Conservation (phyloP, 2,113 vertebrate species). For the Coryphaenoides rupestris region DNA sequence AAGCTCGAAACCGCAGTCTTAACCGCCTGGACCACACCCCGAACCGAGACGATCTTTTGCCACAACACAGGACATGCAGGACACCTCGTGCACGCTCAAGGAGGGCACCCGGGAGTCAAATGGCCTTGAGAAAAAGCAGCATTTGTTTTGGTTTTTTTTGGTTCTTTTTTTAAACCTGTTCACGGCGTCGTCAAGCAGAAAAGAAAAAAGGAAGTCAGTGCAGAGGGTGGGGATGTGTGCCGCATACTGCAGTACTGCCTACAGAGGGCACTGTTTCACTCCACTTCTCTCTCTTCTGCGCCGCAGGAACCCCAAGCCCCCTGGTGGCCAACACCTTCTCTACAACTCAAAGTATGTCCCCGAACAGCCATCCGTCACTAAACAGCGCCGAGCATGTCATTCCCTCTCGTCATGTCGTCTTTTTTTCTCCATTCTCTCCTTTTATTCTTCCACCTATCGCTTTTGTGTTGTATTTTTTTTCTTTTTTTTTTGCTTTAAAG, state of each 20-base stretch:
- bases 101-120: no score
- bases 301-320: constrained; percentile 84
- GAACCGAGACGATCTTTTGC: no score
- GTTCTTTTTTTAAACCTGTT: no score
- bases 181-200: no score
- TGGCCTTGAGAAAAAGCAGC: no score
- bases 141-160: no score
- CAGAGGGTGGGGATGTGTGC: no score
- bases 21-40: no score
- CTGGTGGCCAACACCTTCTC: constrained; percentile 83
- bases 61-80: no score
- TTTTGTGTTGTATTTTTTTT: constrained; percentile 29
- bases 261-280: constrained; percentile 10
- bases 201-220: no score
- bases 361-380: constrained; percentile 26
- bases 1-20: no score
- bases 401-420: constrained; percentile 31
- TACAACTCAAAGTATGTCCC: constrained; percentile 82
- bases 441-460: not conserved
- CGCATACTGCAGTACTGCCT: not conserved
- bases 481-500: constrained; percentile 9
- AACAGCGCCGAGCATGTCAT: constrained; percentile 25
- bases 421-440: constrained; percentile 19
- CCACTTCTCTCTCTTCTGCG: constrained; percentile 54
- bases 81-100: no score